Conservation (phyloP, 1,140 invertebrate genomes). For the Pseudachorutes palmiensis region DNA sequence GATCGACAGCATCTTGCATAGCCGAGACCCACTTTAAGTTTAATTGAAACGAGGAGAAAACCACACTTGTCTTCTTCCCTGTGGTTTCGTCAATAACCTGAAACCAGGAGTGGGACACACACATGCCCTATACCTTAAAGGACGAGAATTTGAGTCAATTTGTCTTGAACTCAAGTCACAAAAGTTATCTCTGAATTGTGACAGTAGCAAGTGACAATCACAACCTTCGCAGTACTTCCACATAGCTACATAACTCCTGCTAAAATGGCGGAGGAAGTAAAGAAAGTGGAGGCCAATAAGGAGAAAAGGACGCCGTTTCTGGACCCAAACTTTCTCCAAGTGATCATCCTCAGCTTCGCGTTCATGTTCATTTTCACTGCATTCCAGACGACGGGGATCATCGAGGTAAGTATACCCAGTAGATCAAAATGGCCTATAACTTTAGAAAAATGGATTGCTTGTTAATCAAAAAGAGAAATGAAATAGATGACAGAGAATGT, state of each 20-base stretch:
- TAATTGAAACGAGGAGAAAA: background rate
- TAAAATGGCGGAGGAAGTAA: background rate
- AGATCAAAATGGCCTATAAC: background rate
- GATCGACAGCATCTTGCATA: too few relatives aligned
- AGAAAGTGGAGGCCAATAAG: constrained; percentile 25
- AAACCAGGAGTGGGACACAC: too few relatives aligned
- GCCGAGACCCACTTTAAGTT: background rate
- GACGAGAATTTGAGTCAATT: too few relatives aligned
- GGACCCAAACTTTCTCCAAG: constrained; percentile 33
- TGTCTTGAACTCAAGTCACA: too few relatives aligned
- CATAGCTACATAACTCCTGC: too few relatives aligned
- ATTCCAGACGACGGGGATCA: constrained; percentile 35
- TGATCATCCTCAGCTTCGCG: constrained; percentile 33
- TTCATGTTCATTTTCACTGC: constrained; percentile 38
- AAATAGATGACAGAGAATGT: background rate
- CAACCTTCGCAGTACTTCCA: too few relatives aligned
- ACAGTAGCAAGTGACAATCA: too few relatives aligned
- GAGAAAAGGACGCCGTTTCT: too few relatives aligned
- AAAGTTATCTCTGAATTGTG: too few relatives aligned
- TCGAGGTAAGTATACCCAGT: constrained; percentile 21
- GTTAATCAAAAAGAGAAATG: background rate
- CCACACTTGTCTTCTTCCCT: too few relatives aligned
- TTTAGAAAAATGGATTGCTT: background rate
- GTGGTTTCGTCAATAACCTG: too few relatives aligned
- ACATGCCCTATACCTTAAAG: too few relatives aligned